Evolutionary conservation across 2,113 vertebrate species (phyloP), one percentile per base, ranked within the genome.

Genomic region (Glaucidium brasilianum): DNA sequence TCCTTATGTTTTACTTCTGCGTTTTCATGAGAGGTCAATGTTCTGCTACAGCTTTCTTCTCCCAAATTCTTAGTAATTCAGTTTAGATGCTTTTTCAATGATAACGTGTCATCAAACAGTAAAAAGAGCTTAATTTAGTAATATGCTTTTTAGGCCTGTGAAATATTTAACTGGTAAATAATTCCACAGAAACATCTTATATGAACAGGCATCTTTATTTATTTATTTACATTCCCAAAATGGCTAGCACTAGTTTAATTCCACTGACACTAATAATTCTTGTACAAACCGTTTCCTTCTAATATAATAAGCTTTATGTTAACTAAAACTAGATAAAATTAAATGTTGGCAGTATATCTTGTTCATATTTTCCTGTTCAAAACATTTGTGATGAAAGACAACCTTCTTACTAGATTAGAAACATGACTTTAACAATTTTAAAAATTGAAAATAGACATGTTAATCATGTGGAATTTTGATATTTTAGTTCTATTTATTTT

Each of bases 1-100:
- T 97, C 96, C 96, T 97, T 96, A 91, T 97, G 98, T 96, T 97
- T 97, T 97, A 95, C 80, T 97, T 91, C 78, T 94, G 87, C 74
- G 29, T 96, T 94, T 97, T 97, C 81, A 64, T 93, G 82, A 35
- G 94, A 87, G 97, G 93, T 95, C 96, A 93, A n/a, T 96, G 81
- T 91, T 90, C 96, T 73, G 59, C 62, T 92, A 39, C 67, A 94
- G 82, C 72, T 97, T 96, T 94, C 82, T 96, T 88, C 60, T 95
- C 60, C 58, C 59, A 56, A 62, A 76, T 83, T 91, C 80, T 95
- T 66, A 50, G 55, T 32, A 45, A 69, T 92, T 96, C 80, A 88
- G 77, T 93, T 93, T 86, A 96, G 64, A 93, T 85, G 18, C 89
- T 94, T 91, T 56, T 81, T 72, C 62, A 72, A 10, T 15, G 53